Base-by-base conservation (phyloP, 2,888 invertebrate genomes). In the Willowsia nigromaculata region DNA sequence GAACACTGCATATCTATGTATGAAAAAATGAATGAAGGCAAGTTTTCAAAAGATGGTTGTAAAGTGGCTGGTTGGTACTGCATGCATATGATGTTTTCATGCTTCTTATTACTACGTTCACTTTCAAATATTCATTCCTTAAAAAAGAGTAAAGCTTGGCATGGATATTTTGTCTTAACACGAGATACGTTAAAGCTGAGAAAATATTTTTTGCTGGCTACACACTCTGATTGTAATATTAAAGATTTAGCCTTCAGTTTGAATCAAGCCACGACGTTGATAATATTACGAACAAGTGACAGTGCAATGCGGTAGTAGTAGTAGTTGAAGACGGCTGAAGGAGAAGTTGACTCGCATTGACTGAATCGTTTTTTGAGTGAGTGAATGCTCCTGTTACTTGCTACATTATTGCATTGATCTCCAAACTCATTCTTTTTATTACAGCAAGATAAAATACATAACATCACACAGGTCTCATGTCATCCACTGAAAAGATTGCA, bases 281-380 rank as follows among this genome's bases (percentile, higher is more conserved):
- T 56, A 78, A 50, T 74, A 47, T 47, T 74, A 74, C 78, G 88
- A 88, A 27, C 85, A 89, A 89, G 89, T 89, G 89, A 89, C 89
- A 89, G 89, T 85, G 85, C 85, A 43, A 89, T 89, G 89, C 89
- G 89, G 89, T 65, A 89, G 89, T 84, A 62, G 78, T 43, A 71
- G 89, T 84, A 62, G 78, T 43, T 43, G 71, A 71, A n/a, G 62
- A 13, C 56, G 59, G 22, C 3, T 37, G 71, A 71, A 71, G 50
- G 47, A 74, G 50, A 74, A 74, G 74, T 74, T 47, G 50, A 30
- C 27, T 74, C 27, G 27, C 27, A 74, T 74, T 74, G 43, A 74
- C 74, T 74, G 43, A 25, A 47, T 74, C 43, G 7, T 30, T 30
- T 27, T 47, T 25, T 47, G 40, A 37, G 56, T 40, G 62, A 81